These are phyloP conservation scores for Morinoia aosen DNA, from an alignment of 2,888 invertebrate genomes.

Conservation along the genomic window DNA sequence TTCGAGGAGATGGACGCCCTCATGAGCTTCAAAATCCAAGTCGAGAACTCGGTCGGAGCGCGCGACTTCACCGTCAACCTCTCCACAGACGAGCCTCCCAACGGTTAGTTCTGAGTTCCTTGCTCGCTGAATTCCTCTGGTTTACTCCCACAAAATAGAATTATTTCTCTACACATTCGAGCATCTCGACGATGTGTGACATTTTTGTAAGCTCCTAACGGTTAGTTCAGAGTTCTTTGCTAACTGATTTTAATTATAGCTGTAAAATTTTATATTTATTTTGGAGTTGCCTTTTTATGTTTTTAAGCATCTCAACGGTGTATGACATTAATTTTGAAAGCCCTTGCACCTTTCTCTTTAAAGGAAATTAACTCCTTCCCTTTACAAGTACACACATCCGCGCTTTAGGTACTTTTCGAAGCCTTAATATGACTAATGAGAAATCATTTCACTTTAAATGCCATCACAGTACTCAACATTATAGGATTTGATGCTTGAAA, in stretches of 20 bases:
- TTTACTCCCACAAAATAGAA: too few relatives aligned
- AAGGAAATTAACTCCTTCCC: neutral
- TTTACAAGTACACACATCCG: neutral
- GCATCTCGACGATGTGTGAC: too few relatives aligned
- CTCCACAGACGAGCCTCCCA: conserved; percentile 62
- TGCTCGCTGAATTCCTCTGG: neutral
- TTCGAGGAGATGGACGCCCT: conserved; percentile 61
- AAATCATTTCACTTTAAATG: neutral
- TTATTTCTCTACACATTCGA: too few relatives aligned
- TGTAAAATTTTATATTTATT: neutral
- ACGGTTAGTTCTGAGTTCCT: conserved; percentile 56
- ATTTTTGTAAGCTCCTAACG: conserved; percentile 53
- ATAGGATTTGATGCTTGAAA: neutral
- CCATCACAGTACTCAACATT: neutral
- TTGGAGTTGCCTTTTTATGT: neutral
- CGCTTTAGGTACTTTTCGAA: neutral
- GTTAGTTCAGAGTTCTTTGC: conserved; percentile 45
- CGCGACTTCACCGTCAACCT: conserved; percentile 62
- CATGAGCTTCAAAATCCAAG: conserved; percentile 57
- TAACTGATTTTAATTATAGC: neutral
- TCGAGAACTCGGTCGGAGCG: conserved; percentile 60
- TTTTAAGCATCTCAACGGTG: neutral
- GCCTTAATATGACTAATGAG: neutral
- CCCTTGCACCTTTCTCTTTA: neutral
- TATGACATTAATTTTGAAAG: neutral